Evolutionary conservation across 2,888 invertebrate genomes (phyloP).

Genomic region (Didymodactylos carnosus): DNA sequence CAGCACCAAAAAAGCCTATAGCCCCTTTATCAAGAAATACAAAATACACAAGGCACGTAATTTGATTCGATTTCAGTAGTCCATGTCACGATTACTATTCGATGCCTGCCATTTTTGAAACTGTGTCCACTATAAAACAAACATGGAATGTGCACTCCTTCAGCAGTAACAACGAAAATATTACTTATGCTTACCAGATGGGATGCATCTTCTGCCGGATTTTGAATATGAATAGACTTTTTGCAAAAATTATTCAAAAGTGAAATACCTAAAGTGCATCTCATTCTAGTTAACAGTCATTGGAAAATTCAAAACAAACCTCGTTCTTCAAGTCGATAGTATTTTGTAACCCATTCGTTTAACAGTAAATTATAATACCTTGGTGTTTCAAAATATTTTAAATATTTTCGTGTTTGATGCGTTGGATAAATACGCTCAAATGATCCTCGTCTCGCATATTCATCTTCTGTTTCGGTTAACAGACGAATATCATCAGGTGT

Average conservation of each 20-base stretch:
- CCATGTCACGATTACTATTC: too few relatives aligned
- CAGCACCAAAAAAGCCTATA: too few relatives aligned
- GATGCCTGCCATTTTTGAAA: too few relatives aligned
- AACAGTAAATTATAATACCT: slow-evolving; percentile 78
- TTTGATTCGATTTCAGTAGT: too few relatives aligned
- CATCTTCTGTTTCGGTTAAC: slow-evolving; percentile 66
- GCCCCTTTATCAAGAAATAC: too few relatives aligned
- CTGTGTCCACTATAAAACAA: not conserved
- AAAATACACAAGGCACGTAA: too few relatives aligned
- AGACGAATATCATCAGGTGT: slow-evolving; percentile 74
- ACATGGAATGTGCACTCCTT: too few relatives aligned
- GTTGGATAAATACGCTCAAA: slow-evolving; percentile 68
- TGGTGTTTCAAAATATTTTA: slow-evolving; percentile 57
- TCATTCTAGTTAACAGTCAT: too few relatives aligned
- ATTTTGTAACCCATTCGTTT: slow-evolving; percentile 71
- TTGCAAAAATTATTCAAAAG: slow-evolving; percentile 26
- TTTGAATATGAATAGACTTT: slow-evolving; percentile 26
- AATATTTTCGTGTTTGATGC: slow-evolving; percentile 48
- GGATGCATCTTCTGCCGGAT: slow-evolving; percentile 22
- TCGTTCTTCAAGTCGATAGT: slow-evolving; percentile 45
- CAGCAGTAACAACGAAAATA: not conserved
- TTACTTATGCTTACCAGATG: not conserved
- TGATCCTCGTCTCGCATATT: slow-evolving; percentile 50
- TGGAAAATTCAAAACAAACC: too few relatives aligned
- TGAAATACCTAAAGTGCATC: slow-evolving; percentile 23